Percentiles rank a stretch among this genome's conserved stretches.
phyloP scores from a whole-genome alignment of 2,888 invertebrate genomes.

The Tanypteryx hageni region DNA sequence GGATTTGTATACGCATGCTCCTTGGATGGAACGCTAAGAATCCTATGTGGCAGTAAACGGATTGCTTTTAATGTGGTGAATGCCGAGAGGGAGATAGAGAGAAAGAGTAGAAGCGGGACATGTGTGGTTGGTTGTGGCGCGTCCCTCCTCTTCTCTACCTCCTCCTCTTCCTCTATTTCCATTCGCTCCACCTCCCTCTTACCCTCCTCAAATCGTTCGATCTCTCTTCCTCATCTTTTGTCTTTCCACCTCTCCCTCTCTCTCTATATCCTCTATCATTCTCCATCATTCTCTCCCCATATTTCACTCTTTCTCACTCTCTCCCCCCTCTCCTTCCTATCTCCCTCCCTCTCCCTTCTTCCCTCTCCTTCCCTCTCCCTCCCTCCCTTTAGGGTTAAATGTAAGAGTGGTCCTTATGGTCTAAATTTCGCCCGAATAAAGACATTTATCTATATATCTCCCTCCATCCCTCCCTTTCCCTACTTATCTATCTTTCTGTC shows the following conservation, averaged over 20 bases:
- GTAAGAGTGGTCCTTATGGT: too few species aligned
- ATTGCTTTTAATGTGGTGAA: constrained; percentile 31
- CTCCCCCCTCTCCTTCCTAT: neutral
- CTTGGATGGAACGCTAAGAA: constrained; percentile 21
- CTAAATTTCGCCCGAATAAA: too few species aligned
- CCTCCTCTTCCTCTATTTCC: neutral
- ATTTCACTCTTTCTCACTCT: too few species aligned
- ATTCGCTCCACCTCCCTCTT: neutral
- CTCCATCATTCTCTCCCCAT: neutral
- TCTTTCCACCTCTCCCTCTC: neutral
- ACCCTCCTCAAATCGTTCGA: neutral
- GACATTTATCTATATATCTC: too few species aligned
- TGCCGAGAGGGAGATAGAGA: neutral
- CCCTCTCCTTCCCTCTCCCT: neutral
- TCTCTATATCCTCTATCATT: neutral
- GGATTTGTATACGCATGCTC: constrained; percentile 25
- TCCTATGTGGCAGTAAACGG: constrained; percentile 25
- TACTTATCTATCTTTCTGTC: too few species aligned
- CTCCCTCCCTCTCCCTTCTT: neutral
- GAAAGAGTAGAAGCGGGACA: neutral
- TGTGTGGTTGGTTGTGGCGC: neutral
- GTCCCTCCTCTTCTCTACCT: neutral
- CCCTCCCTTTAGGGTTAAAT: too few species aligned
- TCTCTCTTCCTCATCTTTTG: neutral
- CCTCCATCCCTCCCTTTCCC: too few species aligned